Evolutionary conservation across 2,888 invertebrate genomes (phyloP), one percentile per base, ranked within the genome.

Genomic region (Megamerina dolium): DNA sequence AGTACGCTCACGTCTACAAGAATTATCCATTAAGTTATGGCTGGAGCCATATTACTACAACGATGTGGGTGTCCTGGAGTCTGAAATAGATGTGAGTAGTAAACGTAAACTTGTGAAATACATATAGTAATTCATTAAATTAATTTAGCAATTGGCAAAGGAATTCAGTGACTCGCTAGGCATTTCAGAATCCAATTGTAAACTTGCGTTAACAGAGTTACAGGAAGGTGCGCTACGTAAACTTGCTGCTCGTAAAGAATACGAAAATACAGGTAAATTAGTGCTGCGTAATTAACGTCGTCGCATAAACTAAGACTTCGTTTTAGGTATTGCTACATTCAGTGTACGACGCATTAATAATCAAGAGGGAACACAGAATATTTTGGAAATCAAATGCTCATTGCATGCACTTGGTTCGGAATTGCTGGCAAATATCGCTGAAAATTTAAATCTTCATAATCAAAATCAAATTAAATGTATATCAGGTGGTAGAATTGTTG

Each of bases 1-100:
- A 71, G 72, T 86, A 12, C 75, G 84, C 17, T 79, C 79, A 2
- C 80, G 78, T 57, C 69, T 89, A 26, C 83, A 85, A 53, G 71
- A 74, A 42, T 80, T 82, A 44, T 76, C 78, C 51, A 74, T 88
- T 5, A 86, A 86, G 62, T 67, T 89, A 45, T 89, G 89, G 88
- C 74, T 83, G 54, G 73, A 79, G 13, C 88, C 88, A 0, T 88
- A 81, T 62, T 78, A 78, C 37, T 63, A 66, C 20, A 73, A 78
- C 14, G 73, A 71, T 18, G 60, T 70, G 27, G 77, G 76, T 3
- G 56, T 73, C 40, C 73, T 73, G 31, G 75, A 76, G 30, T 51
- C 56, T 0, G 63, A 69, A 41, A 52, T 71, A 29, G 68, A 70
- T 46, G 72, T 70, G 43, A 55, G 54, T 50, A 35, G 2, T 26